Evolutionary conservation across 2,888 invertebrate species (phyloP).

Genomic region (Synanthedon andrenaeformis): DNA sequence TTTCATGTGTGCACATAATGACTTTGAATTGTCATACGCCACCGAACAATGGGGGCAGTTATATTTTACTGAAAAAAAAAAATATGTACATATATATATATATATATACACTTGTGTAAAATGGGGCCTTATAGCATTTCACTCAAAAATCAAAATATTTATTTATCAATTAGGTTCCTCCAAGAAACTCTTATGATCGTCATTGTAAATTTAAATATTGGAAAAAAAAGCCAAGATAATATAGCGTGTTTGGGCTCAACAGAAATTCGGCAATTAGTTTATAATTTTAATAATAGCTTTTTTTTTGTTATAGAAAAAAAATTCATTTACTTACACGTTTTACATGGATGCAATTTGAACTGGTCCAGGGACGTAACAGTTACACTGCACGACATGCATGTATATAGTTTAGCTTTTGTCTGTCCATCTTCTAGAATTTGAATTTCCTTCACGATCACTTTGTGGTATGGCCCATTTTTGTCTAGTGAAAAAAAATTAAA

Average conservation of each 20-base stretch:
- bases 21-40: conserved; percentile 63
- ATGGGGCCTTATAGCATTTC: no score
- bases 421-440: conserved; percentile 24
- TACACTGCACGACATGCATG: conserved; percentile 42
- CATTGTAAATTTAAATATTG: no score
- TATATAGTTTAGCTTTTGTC: conserved; percentile 31
- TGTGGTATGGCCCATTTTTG: conserved; percentile 36
- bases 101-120: neutral
- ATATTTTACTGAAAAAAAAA: conserved; percentile 45
- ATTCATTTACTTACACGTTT: conserved; percentile 31
- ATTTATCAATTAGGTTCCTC: no score
- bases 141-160: no score
- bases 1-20: conserved; percentile 73
- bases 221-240: no score
- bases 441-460: conserved; percentile 41
- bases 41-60: conserved; percentile 58
- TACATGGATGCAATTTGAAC: conserved; percentile 44
- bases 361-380: conserved; percentile 36
- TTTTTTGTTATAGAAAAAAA: no score
- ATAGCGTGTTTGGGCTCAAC: no score
- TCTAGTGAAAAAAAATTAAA: conserved; percentile 14
- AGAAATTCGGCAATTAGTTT: no score
- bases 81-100: neutral
- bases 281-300: no score
- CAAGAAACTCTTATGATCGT: no score